Percentiles rank a stretch among this genome's conserved stretches.
Conservation (phyloP, 2,797 vertebrate genomes). For the Intellagama lesueurii region DNA sequence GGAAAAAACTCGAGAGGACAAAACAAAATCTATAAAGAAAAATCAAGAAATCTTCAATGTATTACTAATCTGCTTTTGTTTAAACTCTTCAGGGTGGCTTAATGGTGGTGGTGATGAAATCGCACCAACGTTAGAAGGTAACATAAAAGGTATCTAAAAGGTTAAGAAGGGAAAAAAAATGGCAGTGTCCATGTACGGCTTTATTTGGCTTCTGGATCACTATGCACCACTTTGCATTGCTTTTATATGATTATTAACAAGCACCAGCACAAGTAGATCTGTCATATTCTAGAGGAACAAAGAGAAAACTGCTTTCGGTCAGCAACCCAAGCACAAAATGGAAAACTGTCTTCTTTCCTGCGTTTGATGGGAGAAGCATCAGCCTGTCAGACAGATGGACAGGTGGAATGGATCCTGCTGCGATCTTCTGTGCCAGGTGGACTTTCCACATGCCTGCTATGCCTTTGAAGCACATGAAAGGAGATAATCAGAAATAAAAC, state of each 20-base stretch:
- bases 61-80: conserved; percentile 69
- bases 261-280: conserved; percentile 39
- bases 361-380: not conserved
- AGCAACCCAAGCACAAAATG: not conserved
- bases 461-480: not conserved
- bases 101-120: conserved; percentile 67
- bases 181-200: conserved; percentile 51
- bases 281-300: conserved; percentile 21
- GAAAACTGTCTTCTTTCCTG: conserved; percentile 21
- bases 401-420: not conserved
- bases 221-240: conserved; percentile 45
- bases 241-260: conserved; percentile 34
- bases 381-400: not conserved
- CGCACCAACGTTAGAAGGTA: conserved; percentile 59
- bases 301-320: conserved; percentile 28
- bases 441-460: not conserved
- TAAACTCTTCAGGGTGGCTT: conserved; percentile 58
- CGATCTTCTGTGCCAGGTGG: not conserved
- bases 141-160: conserved; percentile 61
- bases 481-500: not conserved
- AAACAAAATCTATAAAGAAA: conserved; percentile 59
- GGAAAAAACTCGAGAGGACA: not conserved
- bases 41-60: conserved; percentile 70
- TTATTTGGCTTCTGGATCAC: not conserved
- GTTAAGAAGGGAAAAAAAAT: conserved; percentile 65